Base-by-base conservation (phyloP, 2,888 invertebrate species). In the Caenorhabditis sp. region DNA sequence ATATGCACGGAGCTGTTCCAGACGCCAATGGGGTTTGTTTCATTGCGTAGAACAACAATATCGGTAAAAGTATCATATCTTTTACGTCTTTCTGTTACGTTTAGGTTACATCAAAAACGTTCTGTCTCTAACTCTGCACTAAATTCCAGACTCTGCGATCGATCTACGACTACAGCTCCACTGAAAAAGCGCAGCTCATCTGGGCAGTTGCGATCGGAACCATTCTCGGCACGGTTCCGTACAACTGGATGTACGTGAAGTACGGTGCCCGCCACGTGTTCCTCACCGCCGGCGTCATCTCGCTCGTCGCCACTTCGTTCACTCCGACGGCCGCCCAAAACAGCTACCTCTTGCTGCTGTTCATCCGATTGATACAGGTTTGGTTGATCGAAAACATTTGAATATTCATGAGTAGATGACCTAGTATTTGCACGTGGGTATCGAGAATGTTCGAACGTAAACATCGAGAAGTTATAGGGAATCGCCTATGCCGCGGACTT, bases 391-490 rank as follows among this genome's bases (percentile, higher is more conserved):
- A n/a, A n/a, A n/a, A n/a, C n/a, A 20, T 11, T 41, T 59, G 71
- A 70, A 39, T 83, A 82, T 73, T 56, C 79, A 46, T 73, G 79
- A 22, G 59, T 35, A n/a, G n/a, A n/a, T n/a, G n/a, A n/a, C n/a
- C n/a, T n/a, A n/a, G n/a, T n/a, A n/a, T n/a, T n/a, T n/a, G n/a
- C 11, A 56, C 78, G 15, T 84, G 81, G 82, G 75, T n/a, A n/a
- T n/a, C n/a, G n/a, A n/a, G n/a, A n/a, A n/a, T n/a, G n/a, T n/a
- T n/a, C n/a, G n/a, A n/a, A n/a, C n/a, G n/a, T n/a, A n/a, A n/a
- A n/a, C n/a, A n/a, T n/a, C 11, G 13, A 48, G 3, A 24, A 2
- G 2, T 27, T 76, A 0, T 55, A 76, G 71, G 76, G 76, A 32
- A 59, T 76, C 8, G 76, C 76, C 1, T 76, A 76, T 20, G 56